phyloP scores from a whole-genome alignment of 2,888 invertebrate species.

The Rhagonycha lutea region DNA sequence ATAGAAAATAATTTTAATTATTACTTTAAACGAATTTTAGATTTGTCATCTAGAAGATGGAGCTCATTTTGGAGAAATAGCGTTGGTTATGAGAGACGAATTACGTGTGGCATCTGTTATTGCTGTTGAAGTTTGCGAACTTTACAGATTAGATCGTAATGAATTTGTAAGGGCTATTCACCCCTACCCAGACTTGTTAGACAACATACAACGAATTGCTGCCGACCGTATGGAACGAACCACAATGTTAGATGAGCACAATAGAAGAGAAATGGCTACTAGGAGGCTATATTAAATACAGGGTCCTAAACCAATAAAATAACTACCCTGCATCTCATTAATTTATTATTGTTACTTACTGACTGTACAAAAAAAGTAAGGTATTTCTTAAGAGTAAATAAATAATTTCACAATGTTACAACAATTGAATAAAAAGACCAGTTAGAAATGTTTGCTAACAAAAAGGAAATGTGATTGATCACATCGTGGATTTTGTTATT shows the following conservation, averaged over 20 bases:
- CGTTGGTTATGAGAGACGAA: constrained; percentile 50
- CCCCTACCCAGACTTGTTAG: constrained; percentile 54
- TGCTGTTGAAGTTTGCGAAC: constrained; percentile 53
- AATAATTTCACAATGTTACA: background rate
- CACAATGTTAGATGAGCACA: constrained; percentile 54
- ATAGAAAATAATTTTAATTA: background rate
- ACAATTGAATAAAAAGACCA: background rate
- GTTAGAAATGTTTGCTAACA: background rate
- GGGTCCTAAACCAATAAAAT: background rate
- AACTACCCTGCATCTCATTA: background rate
- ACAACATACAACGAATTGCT: constrained; percentile 57
- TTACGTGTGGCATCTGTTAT: constrained; percentile 51
- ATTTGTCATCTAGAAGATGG: constrained; percentile 63
- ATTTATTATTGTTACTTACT: background rate
- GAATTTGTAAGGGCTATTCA: constrained; percentile 53
- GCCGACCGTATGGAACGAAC: constrained; percentile 58
- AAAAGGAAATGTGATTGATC: background rate
- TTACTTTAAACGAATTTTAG: constrained; percentile 40
- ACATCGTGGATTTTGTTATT: background rate
- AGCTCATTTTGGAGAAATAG: constrained; percentile 58
- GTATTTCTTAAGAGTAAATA: background rate
- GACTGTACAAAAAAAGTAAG: background rate
- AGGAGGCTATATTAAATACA: constrained; percentile 13
- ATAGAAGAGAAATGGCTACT: constrained; percentile 29
- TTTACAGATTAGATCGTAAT: constrained; percentile 52